Evolutionary conservation across 2,113 vertebrate genomes (phyloP).

Genomic region (Protomyctophum bolini): DNA sequence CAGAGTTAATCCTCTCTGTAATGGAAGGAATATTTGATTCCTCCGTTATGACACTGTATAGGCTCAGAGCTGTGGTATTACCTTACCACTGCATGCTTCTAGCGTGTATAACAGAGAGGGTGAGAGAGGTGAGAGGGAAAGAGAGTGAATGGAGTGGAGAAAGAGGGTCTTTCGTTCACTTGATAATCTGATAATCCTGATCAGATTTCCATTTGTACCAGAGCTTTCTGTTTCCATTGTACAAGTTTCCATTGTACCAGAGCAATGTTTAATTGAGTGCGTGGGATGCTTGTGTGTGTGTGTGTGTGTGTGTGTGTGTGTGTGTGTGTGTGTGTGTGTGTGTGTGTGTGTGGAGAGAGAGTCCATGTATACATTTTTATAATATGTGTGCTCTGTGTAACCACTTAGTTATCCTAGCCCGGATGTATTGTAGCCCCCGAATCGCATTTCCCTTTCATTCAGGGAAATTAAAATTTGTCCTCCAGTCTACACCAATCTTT

Average conservation of each 20-base stretch:
- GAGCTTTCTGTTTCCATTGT: not conserved
- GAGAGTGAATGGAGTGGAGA: not conserved
- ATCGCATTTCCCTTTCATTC: too few species aligned
- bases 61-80: constrained; percentile 43
- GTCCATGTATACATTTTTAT: not conserved
- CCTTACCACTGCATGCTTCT: constrained; percentile 41
- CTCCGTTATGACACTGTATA: constrained; percentile 14
- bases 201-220: not conserved
- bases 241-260: too few species aligned
- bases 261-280: not conserved
- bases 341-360: constrained; percentile 4
- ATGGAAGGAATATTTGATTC: constrained; percentile 38
- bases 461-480: too few species aligned
- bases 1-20: constrained; percentile 41
- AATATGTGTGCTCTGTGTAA: too few species aligned
- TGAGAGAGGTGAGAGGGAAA: not conserved
- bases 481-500: too few species aligned
- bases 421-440: too few species aligned
- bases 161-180: not conserved
- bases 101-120: not conserved
- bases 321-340: not conserved
- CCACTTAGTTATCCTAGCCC: too few species aligned
- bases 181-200: not conserved
- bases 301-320: not conserved
- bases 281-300: not conserved